Conservation (phyloP, 2,888 invertebrate species). For the Schrankia costaestrigalis region DNA sequence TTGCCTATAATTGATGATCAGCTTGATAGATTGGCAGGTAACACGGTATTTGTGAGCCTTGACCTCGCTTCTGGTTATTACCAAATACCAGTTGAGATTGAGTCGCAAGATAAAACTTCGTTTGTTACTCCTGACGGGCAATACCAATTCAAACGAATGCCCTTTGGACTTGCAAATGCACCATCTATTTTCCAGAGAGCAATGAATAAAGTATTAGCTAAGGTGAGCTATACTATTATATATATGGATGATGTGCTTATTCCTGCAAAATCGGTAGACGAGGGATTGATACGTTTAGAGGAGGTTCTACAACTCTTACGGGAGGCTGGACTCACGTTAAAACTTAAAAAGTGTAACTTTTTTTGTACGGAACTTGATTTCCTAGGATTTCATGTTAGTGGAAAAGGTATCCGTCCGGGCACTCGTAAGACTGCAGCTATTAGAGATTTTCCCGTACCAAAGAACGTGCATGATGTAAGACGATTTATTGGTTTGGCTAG, state of each 20-base stretch:
- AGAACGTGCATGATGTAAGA: conserved; percentile 12
- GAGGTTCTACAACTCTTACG: conserved; percentile 1
- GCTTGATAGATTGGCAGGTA: conserved; percentile 20
- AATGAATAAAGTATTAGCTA: conserved; percentile 26
- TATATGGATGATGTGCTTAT: conserved; percentile 35
- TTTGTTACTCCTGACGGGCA: conserved; percentile 32
- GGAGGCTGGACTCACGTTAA: conserved; percentile 22
- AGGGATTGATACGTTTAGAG: conserved; percentile 20
- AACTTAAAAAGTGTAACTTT: conserved; percentile 32
- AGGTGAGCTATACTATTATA: conserved; percentile 2
- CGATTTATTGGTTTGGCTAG: conserved; percentile 35
- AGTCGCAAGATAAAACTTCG: conserved; percentile 24
- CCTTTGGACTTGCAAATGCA: conserved; percentile 30
- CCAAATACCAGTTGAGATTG: conserved; percentile 30
- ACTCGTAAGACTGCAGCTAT: background rate
- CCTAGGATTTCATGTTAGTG: conserved; percentile 27
- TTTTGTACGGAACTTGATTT: conserved; percentile 27
- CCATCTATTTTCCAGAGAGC: conserved; percentile 28
- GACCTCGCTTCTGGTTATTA: conserved; percentile 29
- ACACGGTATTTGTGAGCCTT: conserved; percentile 14
- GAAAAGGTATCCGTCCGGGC: background rate
- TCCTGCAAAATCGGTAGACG: conserved; percentile 10
- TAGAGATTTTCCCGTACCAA: background rate
- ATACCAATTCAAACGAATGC: conserved; percentile 25
- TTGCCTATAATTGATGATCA: conserved; percentile 27